A percentile compares a stretch with the other conserved stretches of the same genome.
Conservation (phyloP, 2,888 invertebrate species). For the Quadroppia sp. region DNA sequence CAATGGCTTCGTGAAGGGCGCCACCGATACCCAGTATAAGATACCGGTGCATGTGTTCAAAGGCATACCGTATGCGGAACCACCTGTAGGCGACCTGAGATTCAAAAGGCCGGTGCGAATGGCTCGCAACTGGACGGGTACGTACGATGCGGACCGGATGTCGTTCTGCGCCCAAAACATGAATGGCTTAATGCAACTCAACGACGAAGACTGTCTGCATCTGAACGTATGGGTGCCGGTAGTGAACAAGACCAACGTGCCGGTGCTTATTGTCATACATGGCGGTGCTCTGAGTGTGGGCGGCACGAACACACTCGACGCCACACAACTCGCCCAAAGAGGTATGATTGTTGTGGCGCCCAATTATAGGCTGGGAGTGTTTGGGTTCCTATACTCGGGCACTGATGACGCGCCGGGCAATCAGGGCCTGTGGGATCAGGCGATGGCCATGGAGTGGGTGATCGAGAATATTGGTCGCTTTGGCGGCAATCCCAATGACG, state of each 20-base stretch:
- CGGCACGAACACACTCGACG: constrained; percentile 53
- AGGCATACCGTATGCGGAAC: background rate
- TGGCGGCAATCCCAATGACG: constrained; percentile 74
- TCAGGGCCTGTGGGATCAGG: constrained; percentile 44
- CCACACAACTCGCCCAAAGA: constrained; percentile 54
- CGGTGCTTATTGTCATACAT: constrained; percentile 57
- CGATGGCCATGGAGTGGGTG: constrained; percentile 14
- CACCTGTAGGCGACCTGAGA: background rate
- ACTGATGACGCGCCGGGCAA: constrained; percentile 12
- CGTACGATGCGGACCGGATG: background rate
- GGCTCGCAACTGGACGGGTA: background rate
- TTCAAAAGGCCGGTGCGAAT: background rate
- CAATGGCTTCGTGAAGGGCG: background rate
- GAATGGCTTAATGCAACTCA: background rate
- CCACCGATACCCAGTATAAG: background rate
- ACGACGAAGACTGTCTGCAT: constrained; percentile 38
- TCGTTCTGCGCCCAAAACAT: background rate
- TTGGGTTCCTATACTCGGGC: constrained; percentile 50
- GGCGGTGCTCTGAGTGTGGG: constrained; percentile 55
- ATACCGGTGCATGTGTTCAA: background rate
- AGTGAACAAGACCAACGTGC: background rate
- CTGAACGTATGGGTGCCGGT: constrained; percentile 36
- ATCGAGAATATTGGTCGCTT: background rate
- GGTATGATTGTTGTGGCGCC: constrained; percentile 57
- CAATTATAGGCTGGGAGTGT: constrained; percentile 56